Conservation (phyloP, 2,113 vertebrate species). For the Hirundichthys speculiger region DNA sequence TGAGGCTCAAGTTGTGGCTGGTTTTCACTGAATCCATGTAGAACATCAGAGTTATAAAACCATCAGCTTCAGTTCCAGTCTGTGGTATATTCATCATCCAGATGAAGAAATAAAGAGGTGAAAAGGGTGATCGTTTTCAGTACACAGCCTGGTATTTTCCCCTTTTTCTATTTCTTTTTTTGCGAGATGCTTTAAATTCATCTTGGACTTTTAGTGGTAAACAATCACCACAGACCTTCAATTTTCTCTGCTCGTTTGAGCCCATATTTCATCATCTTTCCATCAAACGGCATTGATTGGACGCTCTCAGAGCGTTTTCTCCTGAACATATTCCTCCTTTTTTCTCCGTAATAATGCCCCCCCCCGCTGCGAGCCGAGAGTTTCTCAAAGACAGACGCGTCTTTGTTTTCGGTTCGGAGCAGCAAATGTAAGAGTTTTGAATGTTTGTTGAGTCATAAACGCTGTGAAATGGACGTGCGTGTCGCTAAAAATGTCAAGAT, state of each 20-base stretch:
- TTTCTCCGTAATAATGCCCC: background rate
- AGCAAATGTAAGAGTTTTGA: background rate
- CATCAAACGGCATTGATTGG: background rate
- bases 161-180: too few relatives aligned
- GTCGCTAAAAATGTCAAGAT: conserved; percentile 5
- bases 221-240: background rate
- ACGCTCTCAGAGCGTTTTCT: background rate
- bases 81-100: too few relatives aligned
- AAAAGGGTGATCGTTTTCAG: too few relatives aligned
- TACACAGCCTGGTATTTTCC: too few relatives aligned
- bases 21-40: too few relatives aligned
- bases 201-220: too few relatives aligned
- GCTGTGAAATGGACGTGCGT: too few relatives aligned
- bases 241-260: background rate
- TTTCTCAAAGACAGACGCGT: background rate
- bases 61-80: too few relatives aligned
- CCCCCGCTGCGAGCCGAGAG: background rate
- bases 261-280: background rate
- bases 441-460: background rate
- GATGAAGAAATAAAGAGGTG: too few relatives aligned
- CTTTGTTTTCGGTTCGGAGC: background rate
- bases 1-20: too few relatives aligned
- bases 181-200: too few relatives aligned
- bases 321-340: background rate
- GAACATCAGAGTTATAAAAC: too few relatives aligned